phyloP scores from a whole-genome alignment of 1,140 invertebrate genomes.

The Macrobrachium nipponense region DNA sequence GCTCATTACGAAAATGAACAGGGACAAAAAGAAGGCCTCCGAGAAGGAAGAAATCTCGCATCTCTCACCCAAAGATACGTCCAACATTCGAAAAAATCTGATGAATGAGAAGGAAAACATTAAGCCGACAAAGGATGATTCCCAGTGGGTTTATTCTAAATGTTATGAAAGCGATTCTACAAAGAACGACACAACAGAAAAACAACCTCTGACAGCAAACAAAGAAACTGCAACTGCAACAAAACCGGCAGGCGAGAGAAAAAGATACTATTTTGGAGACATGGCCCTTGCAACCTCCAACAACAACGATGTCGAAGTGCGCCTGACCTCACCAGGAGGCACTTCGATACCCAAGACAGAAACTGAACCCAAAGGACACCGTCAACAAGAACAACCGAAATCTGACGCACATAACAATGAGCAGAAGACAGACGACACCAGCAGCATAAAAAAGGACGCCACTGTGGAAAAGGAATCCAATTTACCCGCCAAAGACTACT shows the following conservation, averaged over 20 bases:
- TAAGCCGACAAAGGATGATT: slow-evolving; percentile 18
- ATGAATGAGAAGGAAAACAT: slow-evolving; percentile 45
- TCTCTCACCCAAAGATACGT: background rate
- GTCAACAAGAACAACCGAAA: no score
- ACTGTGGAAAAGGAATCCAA: background rate
- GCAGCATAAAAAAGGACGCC: no score
- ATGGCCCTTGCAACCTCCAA: background rate
- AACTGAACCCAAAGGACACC: no score
- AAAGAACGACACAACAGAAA: background rate
- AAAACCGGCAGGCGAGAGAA: background rate
- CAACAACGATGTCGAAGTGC: background rate
- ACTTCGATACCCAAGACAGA: background rate
- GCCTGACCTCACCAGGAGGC: background rate
- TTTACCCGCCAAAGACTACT: background rate
- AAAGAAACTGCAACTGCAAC: background rate
- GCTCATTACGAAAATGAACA: background rate
- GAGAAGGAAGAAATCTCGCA: background rate
- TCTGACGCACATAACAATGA: no score
- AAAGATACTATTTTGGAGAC: slow-evolving; percentile 4
- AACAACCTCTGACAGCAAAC: background rate
- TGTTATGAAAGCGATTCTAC: slow-evolving; percentile 4
- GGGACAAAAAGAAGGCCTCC: background rate
- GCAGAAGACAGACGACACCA: no score
- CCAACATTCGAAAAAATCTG: background rate
- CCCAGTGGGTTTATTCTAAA: slow-evolving; percentile 31